phyloP scores from a whole-genome alignment of 2,797 vertebrate species.

The Apogon hyalosoma region DNA sequence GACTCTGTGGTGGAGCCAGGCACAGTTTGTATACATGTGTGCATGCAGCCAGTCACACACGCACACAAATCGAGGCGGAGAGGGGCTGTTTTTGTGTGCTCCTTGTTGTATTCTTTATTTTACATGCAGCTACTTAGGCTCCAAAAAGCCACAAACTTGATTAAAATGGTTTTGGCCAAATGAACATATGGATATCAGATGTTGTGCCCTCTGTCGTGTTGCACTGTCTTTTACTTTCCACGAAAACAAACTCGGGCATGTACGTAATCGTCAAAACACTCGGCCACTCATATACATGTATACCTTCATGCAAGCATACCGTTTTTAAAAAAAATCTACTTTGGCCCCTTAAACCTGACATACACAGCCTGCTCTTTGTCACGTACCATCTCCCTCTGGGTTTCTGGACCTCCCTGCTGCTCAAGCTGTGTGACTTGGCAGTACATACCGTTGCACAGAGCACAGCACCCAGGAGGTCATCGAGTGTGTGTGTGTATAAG shows the following conservation, averaged over 20 bases:
- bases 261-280: slow-evolving; percentile 17
- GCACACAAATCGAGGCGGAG: slow-evolving; percentile 45
- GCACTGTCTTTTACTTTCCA: slow-evolving; percentile 13
- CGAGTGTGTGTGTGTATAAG: slow-evolving; percentile 46
- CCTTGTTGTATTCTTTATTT: slow-evolving; percentile 52
- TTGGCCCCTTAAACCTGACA: slow-evolving; percentile 35
- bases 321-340: slow-evolving; percentile 25
- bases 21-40: slow-evolving; percentile 58
- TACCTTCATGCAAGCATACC: slow-evolving; percentile 18
- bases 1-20: slow-evolving; percentile 47
- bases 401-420: slow-evolving; percentile 80
- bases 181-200: slow-evolving; percentile 75
- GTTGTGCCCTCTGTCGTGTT: slow-evolving; percentile 41
- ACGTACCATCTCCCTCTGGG: slow-evolving; percentile 81
- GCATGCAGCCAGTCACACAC: slow-evolving; percentile 46
- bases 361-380: slow-evolving; percentile 77
- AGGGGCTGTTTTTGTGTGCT: slow-evolving; percentile 17
- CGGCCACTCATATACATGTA: slow-evolving; percentile 27
- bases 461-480: slow-evolving; percentile 69
- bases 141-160: slow-evolving; percentile 58
- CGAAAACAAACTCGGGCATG: slow-evolving; percentile 24
- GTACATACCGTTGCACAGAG: slow-evolving; percentile 62
- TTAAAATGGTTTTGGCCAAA: slow-evolving; percentile 60
- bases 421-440: slow-evolving; percentile 85
- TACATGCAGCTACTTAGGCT: slow-evolving; percentile 51